These are phyloP conservation scores for Morus bassanus DNA, from an alignment of 2,797 vertebrate genomes.

Conservation along the genomic window DNA sequence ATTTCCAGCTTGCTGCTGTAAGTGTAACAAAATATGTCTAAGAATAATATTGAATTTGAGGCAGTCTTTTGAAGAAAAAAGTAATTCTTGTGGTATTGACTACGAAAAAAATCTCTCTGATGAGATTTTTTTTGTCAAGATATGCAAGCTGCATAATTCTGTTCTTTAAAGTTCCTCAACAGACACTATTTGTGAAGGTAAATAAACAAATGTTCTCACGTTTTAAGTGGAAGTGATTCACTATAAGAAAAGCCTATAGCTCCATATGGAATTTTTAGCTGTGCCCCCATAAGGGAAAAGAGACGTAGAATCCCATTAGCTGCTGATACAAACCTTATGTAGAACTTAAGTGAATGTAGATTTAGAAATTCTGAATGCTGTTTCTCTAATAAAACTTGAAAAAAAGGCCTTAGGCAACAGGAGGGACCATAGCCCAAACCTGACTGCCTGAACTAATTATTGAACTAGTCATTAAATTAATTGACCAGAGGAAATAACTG, in stretches of 20 bases:
- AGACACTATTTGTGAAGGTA: not conserved
- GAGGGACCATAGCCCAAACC: not conserved
- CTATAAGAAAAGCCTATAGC: not conserved
- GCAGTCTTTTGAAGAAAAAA: not conserved
- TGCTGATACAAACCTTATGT: not conserved
- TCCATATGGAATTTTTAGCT: not conserved
- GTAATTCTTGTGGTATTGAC: not conserved
- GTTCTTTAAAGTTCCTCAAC: not conserved
- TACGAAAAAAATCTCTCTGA: not conserved
- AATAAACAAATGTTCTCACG: not conserved
- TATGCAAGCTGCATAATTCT: not conserved
- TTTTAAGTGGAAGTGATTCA: not conserved
- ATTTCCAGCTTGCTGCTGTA: constrained; percentile 92
- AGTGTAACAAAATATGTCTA: constrained; percentile 71
- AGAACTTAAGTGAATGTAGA: not conserved
- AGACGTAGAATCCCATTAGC: not conserved
- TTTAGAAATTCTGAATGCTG: not conserved
- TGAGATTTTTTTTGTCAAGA: not conserved
- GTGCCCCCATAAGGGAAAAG: not conserved
- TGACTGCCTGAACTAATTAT: not conserved
- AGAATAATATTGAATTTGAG: not conserved
- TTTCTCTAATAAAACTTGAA: not conserved
- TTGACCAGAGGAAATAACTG: not conserved
- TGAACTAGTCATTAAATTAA: not conserved
- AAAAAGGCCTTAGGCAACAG: not conserved